Conservation (phyloP, 2,113 vertebrate genomes). For the Dascyllus trimaculatus region DNA sequence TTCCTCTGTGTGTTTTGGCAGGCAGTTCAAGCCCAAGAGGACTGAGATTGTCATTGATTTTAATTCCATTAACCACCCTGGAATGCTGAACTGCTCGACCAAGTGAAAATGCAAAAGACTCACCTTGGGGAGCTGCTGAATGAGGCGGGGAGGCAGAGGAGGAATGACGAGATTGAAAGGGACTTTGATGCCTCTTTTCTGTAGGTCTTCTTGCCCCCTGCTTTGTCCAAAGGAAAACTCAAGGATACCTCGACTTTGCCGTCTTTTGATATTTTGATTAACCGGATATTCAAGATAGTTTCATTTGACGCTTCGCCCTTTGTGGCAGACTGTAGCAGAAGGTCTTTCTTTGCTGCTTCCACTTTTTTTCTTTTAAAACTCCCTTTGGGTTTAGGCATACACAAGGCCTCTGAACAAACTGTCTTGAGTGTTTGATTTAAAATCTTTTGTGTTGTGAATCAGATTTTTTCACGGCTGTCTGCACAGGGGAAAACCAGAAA, state of each 20-base stretch:
- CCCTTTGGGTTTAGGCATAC: constrained; percentile 15
- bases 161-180: constrained; percentile 41
- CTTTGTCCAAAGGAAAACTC: constrained; percentile 57
- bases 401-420: constrained; percentile 2
- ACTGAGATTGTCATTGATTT: constrained; percentile 76
- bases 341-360: constrained; percentile 15
- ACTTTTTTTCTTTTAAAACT: constrained; percentile 21
- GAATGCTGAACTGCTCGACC: constrained; percentile 14
- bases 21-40: constrained; percentile 74
- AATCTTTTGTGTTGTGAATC: constrained; percentile 9
- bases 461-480: background rate
- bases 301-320: constrained; percentile 33
- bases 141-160: constrained; percentile 14
- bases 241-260: constrained; percentile 53
- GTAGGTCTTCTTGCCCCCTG: constrained; percentile 39
- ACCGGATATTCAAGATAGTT: constrained; percentile 29
- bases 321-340: constrained; percentile 4
- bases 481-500: background rate
- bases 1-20: constrained; percentile 42
- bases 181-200: constrained; percentile 53
- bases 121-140: constrained; percentile 36
- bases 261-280: constrained; percentile 58
- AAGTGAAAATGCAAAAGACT: constrained; percentile 73
- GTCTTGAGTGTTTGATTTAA: constrained; percentile 13
- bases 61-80: constrained; percentile 74